phyloP scores from a whole-genome alignment of 2,113 vertebrate species.

The Pelvicachromis taeniatus region DNA sequence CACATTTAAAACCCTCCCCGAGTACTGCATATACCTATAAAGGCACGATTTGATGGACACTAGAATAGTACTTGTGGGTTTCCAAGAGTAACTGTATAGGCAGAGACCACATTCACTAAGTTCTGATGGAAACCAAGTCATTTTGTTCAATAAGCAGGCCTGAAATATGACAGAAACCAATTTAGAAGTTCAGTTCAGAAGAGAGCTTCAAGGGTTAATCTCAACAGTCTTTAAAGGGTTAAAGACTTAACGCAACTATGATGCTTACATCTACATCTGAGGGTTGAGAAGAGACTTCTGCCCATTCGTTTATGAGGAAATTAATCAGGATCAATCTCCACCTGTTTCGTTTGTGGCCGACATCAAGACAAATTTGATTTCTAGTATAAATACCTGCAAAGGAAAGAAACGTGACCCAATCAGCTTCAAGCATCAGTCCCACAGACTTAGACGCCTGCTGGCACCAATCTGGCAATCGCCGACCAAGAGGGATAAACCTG shows the following conservation, averaged over 20 bases:
- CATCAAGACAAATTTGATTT: neutral
- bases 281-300: neutral
- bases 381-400: neutral
- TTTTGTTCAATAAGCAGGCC: neutral
- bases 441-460: fast-evolving
- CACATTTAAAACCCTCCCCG: neutral
- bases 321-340: neutral
- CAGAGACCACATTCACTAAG: neutral
- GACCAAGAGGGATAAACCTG: neutral
- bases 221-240: neutral
- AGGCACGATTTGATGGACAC: neutral
- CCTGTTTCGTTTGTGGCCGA: neutral
- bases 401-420: neutral
- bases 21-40: neutral
- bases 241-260: neutral
- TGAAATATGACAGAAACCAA: neutral
- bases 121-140: neutral
- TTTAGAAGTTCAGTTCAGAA: neutral
- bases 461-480: neutral
- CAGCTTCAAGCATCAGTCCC: neutral
- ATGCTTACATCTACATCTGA: neutral
- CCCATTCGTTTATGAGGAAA: neutral
- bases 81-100: neutral
- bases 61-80: fast-evolving
- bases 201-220: neutral